These are phyloP conservation scores for Rhinoderma darwinii DNA, from an alignment of 2,113 vertebrate genomes.

Conservation along the genomic window DNA sequence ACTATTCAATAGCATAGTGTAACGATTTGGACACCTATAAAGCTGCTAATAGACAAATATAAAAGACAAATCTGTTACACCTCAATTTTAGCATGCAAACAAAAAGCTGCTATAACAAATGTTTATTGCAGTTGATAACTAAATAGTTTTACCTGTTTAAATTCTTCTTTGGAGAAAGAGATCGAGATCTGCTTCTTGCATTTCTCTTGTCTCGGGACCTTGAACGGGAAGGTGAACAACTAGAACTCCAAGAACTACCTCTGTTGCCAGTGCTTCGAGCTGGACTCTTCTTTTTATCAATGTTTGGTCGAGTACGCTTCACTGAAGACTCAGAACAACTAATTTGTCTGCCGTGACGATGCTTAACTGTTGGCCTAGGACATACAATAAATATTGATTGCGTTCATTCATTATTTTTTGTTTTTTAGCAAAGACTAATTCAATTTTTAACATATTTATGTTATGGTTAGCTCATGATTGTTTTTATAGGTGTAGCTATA, in stretches of 20 bases:
- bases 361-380: conserved; percentile 75
- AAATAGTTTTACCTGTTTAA: conserved; percentile 71
- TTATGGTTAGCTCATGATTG: neutral
- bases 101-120: neutral
- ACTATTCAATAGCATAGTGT: too few relatives aligned
- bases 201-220: conserved; percentile 80
- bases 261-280: conserved; percentile 78
- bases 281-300: conserved; percentile 82
- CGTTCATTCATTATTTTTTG: neutral
- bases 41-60: too few relatives aligned
- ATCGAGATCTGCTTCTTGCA: conserved; percentile 70
- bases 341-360: conserved; percentile 74
- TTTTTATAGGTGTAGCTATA: neutral
- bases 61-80: neutral
- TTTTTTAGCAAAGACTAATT: neutral
- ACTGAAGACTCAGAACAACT: conserved; percentile 81
- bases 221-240: conserved; percentile 82
- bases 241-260: conserved; percentile 91
- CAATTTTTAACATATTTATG: neutral
- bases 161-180: conserved; percentile 74
- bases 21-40: too few relatives aligned
- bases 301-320: conserved; percentile 76
- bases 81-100: neutral
- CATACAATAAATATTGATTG: conserved; percentile 28
- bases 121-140: too few relatives aligned